These are phyloP conservation scores for Margaritifera margaritifera DNA, from an alignment of 2,888 invertebrate species.

Conservation along the genomic window DNA sequence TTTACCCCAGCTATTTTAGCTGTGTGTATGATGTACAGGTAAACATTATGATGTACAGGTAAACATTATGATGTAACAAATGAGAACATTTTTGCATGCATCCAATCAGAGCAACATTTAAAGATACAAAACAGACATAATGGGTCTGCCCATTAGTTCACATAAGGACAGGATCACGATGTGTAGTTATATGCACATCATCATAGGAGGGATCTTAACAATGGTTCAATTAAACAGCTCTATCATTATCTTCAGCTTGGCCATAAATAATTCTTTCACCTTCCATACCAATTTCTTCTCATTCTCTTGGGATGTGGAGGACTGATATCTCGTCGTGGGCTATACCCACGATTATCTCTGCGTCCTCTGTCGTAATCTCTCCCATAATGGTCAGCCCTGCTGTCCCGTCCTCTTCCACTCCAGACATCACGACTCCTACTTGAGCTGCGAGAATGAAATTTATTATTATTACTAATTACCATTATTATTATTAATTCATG, in stretches of 20 bases:
- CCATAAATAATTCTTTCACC: background rate
- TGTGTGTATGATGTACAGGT: too few relatives aligned
- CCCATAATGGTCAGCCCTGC: conserved; percentile 56
- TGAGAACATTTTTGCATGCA: too few relatives aligned
- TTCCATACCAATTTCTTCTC: conserved; percentile 68
- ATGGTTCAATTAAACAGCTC: background rate
- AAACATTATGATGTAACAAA: too few relatives aligned
- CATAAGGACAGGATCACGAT: too few relatives aligned
- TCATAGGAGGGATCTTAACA: too few relatives aligned
- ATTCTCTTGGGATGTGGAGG: conserved; percentile 71
- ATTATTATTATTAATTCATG: too few relatives aligned
- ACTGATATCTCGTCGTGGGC: conserved; percentile 67
- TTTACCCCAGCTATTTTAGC: too few relatives aligned
- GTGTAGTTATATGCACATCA: too few relatives aligned
- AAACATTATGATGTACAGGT: too few relatives aligned
- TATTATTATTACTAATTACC: conserved; percentile 6
- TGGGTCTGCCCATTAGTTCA: too few relatives aligned
- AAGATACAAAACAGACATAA: too few relatives aligned
- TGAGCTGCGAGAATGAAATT: conserved; percentile 45
- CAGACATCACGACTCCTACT: conserved; percentile 59
- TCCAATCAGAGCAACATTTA: too few relatives aligned
- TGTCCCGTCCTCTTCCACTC: conserved; percentile 42
- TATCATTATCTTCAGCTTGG: background rate
- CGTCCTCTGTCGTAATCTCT: conserved; percentile 65
- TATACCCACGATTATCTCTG: conserved; percentile 63